Percentiles rank a stretch among this genome's conserved stretches.
Evolutionary conservation across 2,797 vertebrate genomes (phyloP).

Genomic region (Graptemys geographica): DNA sequence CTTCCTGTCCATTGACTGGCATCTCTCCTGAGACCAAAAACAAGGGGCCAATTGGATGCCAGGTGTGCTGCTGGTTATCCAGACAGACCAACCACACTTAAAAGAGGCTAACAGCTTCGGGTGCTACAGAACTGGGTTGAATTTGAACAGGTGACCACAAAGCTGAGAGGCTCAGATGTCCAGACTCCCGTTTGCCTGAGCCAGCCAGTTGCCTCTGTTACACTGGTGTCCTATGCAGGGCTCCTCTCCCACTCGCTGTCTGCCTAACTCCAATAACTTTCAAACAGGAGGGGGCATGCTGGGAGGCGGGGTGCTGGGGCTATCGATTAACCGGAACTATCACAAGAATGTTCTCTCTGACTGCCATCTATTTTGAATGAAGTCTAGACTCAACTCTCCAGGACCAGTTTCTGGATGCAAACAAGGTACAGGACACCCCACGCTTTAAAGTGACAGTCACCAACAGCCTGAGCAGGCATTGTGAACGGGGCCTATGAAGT

Average conservation of each 20-base stretch:
- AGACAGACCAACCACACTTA: background rate
- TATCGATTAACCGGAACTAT: background rate
- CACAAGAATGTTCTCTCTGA: accelerated
- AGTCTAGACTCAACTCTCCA: background rate
- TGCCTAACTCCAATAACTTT: background rate
- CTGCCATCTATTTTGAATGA: accelerated
- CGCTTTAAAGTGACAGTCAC: background rate
- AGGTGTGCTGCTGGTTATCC: background rate
- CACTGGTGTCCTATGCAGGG: accelerated
- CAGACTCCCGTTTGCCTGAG: background rate
- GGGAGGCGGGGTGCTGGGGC: background rate
- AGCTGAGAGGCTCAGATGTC: slow-evolving; percentile 37
- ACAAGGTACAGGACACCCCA: background rate
- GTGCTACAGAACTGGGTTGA: background rate
- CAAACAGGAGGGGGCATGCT: background rate
- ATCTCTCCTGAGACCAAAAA: background rate
- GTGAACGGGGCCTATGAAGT: slow-evolving; percentile 42
- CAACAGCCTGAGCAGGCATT: slow-evolving; percentile 38
- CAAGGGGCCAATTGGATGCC: accelerated
- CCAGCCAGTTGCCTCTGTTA: background rate
- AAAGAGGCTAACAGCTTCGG: background rate
- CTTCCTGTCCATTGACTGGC: background rate
- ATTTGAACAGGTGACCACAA: slow-evolving; percentile 41
- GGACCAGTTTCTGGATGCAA: accelerated
- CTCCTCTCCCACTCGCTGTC: background rate